Evolutionary conservation across 1,140 invertebrate genomes (phyloP).

Genomic region (Eriocheir sinensis): DNA sequence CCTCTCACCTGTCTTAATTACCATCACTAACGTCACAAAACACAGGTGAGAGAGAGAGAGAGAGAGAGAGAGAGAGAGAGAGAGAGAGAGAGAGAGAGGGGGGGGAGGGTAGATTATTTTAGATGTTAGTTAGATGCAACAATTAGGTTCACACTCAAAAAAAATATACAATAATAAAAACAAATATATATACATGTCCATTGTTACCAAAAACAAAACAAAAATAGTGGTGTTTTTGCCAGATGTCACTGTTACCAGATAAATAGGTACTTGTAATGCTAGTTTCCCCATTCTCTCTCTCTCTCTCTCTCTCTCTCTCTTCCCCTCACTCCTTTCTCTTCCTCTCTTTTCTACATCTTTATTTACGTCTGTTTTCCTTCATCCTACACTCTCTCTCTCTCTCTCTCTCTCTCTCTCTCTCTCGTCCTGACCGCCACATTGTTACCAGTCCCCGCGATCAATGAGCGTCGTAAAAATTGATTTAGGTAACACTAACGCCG

Average conservation of each 20-base stretch:
- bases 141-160: too few relatives aligned
- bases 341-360: neutral
- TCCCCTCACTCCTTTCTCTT: neutral
- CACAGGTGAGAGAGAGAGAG: constrained; percentile 2
- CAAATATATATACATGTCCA: too few relatives aligned
- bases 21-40: neutral
- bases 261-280: too few relatives aligned
- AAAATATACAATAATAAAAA: too few relatives aligned
- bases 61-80: constrained; percentile 49
- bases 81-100: constrained; percentile 44
- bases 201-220: too few relatives aligned
- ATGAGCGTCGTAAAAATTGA: constrained; percentile 57
- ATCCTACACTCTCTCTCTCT: neutral
- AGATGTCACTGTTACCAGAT: neutral
- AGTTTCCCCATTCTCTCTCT: neutral
- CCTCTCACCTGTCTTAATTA: neutral
- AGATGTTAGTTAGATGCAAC: neutral
- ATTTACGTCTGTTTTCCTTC: neutral
- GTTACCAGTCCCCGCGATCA: constrained; percentile 51
- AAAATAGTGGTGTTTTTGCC: neutral
- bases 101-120: neutral
- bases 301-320: constrained; percentile 23
- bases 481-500: constrained; percentile 47
- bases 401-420: constrained; percentile 23
- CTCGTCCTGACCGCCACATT: neutral